Conservation (phyloP, 2,888 invertebrate species). For the Cheilosia scutellata region DNA sequence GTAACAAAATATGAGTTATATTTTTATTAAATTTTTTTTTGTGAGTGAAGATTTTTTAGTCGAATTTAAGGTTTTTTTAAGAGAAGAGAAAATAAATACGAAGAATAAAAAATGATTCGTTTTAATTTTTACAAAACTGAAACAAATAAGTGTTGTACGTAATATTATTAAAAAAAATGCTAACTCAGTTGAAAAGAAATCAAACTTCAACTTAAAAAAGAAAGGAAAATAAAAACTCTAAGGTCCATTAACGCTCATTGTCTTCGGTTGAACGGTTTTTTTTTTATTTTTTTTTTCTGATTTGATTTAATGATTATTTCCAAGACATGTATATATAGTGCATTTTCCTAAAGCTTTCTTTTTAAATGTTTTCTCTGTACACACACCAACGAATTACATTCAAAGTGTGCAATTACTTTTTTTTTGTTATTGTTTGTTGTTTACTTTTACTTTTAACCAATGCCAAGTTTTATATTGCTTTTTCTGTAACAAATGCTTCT, state of each 20-base stretch:
- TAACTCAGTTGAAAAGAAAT: slow-evolving; percentile 40
- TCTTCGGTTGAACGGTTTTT: slow-evolving; percentile 34
- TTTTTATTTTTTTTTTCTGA: not conserved
- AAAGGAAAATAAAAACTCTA: slow-evolving; percentile 31
- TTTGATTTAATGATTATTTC: slow-evolving; percentile 7
- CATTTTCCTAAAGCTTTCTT: slow-evolving; percentile 45
- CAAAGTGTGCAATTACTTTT: slow-evolving; percentile 24
- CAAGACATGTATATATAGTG: slow-evolving; percentile 44
- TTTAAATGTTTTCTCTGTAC: slow-evolving; percentile 27
- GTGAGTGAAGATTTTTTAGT: slow-evolving; percentile 57
- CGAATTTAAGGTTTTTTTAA: slow-evolving; percentile 53
- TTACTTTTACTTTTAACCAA: slow-evolving; percentile 56
- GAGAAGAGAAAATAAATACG: slow-evolving; percentile 53
- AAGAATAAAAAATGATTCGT: slow-evolving; percentile 47
- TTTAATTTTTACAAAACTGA: slow-evolving; percentile 33
- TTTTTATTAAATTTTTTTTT: slow-evolving; percentile 33
- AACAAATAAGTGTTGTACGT: slow-evolving; percentile 36
- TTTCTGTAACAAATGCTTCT: slow-evolving; percentile 44
- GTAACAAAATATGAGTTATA: slow-evolving; percentile 36
- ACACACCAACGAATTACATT: slow-evolving; percentile 29
- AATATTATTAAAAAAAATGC: slow-evolving; percentile 40
- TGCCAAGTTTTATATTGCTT: slow-evolving; percentile 60
- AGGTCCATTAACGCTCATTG: slow-evolving; percentile 63
- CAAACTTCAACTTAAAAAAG: slow-evolving; percentile 28
- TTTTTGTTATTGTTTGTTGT: slow-evolving; percentile 22